Conservation (phyloP, 2,797 vertebrate species). For the Xerus rutilus region DNA sequence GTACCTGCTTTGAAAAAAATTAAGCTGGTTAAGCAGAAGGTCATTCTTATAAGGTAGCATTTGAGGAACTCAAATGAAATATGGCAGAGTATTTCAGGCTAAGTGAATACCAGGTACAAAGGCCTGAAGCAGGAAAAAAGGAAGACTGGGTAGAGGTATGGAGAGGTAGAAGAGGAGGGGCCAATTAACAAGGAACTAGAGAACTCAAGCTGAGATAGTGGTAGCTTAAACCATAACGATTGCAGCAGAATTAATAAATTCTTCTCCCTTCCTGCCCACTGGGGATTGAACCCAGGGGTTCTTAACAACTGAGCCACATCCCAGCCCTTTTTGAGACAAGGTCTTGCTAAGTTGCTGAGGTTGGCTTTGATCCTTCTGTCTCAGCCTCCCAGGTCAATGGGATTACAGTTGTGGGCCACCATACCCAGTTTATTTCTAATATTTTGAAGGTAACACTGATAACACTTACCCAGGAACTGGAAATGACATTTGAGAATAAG, state of each 20-base stretch:
- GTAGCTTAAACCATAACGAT: background rate
- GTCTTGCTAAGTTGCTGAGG: no score
- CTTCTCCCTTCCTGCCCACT: no score
- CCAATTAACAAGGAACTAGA: background rate
- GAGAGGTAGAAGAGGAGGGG: background rate
- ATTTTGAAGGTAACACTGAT: background rate
- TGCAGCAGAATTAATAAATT: background rate
- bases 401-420: no score
- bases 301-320: no score
- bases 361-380: no score
- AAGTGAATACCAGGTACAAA: slow-evolving; percentile 41
- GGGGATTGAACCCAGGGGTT: background rate
- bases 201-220: background rate
- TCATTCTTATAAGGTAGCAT: slow-evolving; percentile 5
- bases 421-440: background rate
- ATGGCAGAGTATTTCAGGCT: background rate
- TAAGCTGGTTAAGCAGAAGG: background rate
- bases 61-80: slow-evolving; percentile 39
- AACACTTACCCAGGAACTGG: background rate
- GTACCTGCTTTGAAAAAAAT: background rate
- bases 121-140: background rate
- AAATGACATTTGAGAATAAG: slow-evolving; percentile 21
- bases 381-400: no score
- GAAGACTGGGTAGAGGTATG: background rate
- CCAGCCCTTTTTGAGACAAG: no score